phyloP scores from a whole-genome alignment of 2,888 invertebrate species.

The Tetanocera ferruginea region DNA sequence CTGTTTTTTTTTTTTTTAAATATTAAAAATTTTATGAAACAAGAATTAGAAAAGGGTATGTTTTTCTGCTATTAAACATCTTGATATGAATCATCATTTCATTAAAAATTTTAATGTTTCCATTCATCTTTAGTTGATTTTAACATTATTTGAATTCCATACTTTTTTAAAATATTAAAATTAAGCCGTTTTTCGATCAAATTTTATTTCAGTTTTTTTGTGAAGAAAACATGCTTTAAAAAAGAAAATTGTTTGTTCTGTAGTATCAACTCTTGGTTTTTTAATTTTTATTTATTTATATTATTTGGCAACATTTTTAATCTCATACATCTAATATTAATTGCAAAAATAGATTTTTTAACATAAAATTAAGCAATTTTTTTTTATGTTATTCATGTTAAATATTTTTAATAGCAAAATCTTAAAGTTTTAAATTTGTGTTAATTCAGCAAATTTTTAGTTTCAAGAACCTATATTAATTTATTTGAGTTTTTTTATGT shows the following conservation, averaged over 20 bases:
- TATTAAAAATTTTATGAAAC: not conserved
- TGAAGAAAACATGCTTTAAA: not conserved
- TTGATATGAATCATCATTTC: too few relatives aligned
- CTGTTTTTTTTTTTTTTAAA: too few relatives aligned
- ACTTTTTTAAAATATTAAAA: not conserved
- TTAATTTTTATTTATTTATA: not conserved
- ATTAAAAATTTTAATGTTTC: too few relatives aligned
- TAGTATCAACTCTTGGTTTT: not conserved
- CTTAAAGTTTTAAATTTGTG: not conserved
- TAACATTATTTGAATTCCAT: too few relatives aligned
- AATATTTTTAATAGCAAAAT: not conserved
- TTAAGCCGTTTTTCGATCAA: not conserved
- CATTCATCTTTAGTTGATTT: too few relatives aligned
- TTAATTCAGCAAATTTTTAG: not conserved
- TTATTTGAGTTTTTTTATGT: not conserved
- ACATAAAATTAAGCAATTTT: constrained; percentile 47
- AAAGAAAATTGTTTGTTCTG: not conserved
- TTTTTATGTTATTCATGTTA: constrained; percentile 46
- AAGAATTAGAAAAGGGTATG: too few relatives aligned
- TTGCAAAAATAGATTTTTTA: constrained; percentile 35
- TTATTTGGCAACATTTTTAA: not conserved
- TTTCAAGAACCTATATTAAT: not conserved
- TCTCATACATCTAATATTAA: too few relatives aligned
- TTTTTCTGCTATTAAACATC: too few relatives aligned
- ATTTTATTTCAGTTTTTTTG: not conserved